These are phyloP conservation scores for Neogale vison DNA, from an alignment of 2,113 vertebrate genomes.

Conservation along the genomic window DNA sequence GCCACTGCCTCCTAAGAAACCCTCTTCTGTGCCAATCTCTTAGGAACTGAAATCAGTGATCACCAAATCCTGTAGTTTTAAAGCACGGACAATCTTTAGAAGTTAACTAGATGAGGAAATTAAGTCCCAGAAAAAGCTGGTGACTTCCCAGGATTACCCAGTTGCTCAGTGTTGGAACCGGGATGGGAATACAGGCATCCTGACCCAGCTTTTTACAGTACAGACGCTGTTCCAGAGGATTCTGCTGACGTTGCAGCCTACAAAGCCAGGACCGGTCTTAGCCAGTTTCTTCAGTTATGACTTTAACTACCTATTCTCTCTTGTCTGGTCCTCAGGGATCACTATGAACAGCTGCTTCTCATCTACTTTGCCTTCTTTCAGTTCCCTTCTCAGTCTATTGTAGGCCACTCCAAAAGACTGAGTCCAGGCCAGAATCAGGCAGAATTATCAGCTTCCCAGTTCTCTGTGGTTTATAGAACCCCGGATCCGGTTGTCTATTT, in stretches of 20 bases:
- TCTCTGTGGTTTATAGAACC: conserved; percentile 56
- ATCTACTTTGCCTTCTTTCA: conserved; percentile 50
- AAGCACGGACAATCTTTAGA: conserved; percentile 2
- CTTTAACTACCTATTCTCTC: neutral
- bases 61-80: neutral
- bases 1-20: neutral
- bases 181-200: neutral
- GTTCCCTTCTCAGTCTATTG: conserved; percentile 4
- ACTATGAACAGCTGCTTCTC: conserved; percentile 35
- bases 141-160: neutral
- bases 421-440: neutral
- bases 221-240: neutral
- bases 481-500: conserved; percentile 61
- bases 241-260: neutral
- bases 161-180: neutral
- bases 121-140: neutral
- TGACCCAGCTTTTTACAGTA: neutral
- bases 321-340: neutral
- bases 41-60: neutral
- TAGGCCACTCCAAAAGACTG: neutral
- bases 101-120: neutral
- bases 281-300: neutral
- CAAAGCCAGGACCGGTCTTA: neutral
- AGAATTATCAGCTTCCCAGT: conserved; percentile 51
- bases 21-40: neutral